Conservation (phyloP, 1,140 invertebrate species). For the Bemisia tabaci region DNA sequence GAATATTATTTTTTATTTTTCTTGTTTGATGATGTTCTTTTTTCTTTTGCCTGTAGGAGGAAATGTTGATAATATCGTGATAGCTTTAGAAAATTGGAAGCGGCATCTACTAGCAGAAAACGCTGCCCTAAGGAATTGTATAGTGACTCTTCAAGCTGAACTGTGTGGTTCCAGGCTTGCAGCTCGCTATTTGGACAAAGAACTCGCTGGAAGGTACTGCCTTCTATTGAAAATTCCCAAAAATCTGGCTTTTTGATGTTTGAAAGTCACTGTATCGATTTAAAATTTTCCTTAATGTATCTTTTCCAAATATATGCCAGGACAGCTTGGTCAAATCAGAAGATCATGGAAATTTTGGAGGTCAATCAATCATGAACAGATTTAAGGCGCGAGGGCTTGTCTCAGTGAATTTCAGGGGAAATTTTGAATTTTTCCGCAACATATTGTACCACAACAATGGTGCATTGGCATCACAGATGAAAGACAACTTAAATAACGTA, state of each 20-base stretch:
- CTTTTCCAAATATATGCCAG: neutral
- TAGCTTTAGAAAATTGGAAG: constrained; percentile 21
- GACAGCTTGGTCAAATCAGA: no score
- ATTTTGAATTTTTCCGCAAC: no score
- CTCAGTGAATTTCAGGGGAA: no score
- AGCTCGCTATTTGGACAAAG: constrained; percentile 75
- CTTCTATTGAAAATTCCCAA: no score
- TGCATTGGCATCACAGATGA: no score
- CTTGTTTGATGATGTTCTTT: no score
- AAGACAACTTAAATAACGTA: no score
- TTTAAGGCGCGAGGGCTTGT: no score
- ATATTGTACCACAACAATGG: no score
- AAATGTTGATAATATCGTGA: constrained; percentile 19
- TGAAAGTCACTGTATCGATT: neutral
- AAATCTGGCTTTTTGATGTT: constrained; percentile 8
- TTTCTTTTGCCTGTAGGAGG: neutral
- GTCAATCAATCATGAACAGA: neutral
- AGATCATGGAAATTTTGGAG: no score
- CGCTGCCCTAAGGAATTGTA: constrained; percentile 47
- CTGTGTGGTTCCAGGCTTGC: constrained; percentile 68
- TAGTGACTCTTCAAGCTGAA: constrained; percentile 61
- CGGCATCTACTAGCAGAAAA: constrained; percentile 44
- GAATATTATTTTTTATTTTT: no score
- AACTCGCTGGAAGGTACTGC: constrained; percentile 53
- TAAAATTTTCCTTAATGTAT: neutral